Conservation (phyloP, 2,113 vertebrate species). For the Megaceryle maxima region DNA sequence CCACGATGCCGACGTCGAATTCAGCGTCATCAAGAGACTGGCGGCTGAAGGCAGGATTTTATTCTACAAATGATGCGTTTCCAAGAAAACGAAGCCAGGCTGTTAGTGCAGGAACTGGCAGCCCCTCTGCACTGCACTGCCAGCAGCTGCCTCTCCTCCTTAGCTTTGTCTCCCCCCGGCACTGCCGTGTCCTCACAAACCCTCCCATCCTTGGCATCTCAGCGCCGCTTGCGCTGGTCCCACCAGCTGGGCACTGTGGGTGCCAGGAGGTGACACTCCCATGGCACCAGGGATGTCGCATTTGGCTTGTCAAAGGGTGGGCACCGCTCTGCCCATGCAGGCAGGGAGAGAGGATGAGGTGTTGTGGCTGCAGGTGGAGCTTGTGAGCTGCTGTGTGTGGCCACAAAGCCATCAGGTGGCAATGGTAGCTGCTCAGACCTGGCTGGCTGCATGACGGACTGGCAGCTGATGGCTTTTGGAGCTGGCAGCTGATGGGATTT, state of each 20-base stretch:
- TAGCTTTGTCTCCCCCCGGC: neutral
- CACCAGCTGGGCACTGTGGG: neutral
- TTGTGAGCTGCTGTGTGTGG: fast-evolving
- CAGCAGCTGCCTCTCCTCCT: neutral
- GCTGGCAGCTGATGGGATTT: too few species aligned
- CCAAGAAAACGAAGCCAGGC: neutral
- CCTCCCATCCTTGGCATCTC: fast-evolving
- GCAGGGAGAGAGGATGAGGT: neutral
- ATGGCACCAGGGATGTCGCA: neutral
- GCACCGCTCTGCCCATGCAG: neutral
- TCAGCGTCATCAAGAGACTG: constrained; percentile 68
- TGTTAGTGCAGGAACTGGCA: neutral
- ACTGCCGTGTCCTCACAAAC: fast-evolving
- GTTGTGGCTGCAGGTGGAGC: neutral
- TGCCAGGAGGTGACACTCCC: neutral
- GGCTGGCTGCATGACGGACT: fast-evolving
- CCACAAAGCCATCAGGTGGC: fast-evolving
- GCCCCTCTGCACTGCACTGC: neutral
- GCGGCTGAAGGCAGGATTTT: constrained; percentile 74
- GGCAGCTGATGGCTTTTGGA: neutral
- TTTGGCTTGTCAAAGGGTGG: neutral
- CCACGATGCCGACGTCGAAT: constrained; percentile 75
- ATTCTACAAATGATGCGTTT: constrained; percentile 49
- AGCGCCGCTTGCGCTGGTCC: neutral
- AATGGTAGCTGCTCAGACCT: fast-evolving